phyloP scores from a whole-genome alignment of 2,797 vertebrate genomes.

The Microtus californicus region DNA sequence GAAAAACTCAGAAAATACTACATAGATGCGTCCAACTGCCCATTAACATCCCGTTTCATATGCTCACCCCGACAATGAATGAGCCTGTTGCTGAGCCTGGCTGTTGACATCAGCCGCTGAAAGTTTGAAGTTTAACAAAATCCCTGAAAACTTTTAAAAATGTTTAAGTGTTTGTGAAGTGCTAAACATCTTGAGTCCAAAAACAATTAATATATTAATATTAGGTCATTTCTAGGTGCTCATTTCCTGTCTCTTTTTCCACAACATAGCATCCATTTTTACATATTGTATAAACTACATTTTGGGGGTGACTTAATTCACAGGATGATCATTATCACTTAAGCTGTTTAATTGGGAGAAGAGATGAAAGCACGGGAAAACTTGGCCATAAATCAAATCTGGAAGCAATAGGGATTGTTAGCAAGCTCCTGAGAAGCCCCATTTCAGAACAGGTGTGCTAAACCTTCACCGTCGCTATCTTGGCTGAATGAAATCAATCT shows the following conservation, averaged over 20 bases:
- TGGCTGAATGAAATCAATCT: not conserved
- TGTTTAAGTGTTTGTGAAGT: not conserved
- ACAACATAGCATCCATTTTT: not conserved
- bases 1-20: not conserved
- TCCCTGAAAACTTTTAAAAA: not conserved
- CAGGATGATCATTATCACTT: not conserved
- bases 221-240: slow-evolving; percentile 24
- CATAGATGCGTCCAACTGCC: not conserved
- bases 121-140: not conserved
- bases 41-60: not conserved
- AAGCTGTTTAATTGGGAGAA: not conserved
- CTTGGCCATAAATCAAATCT: not conserved
- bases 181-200: not conserved
- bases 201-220: not conserved
- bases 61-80: not conserved
- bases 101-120: not conserved
- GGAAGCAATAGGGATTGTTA: not conserved
- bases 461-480: not conserved
- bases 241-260: not conserved
- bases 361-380: not conserved
- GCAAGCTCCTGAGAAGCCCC: not conserved
- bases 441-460: not conserved
- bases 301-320: not conserved
- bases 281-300: not conserved
- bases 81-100: not conserved